Evolutionary conservation across 2,797 vertebrate genomes (phyloP).

Genomic region (Astyanax mexicanus): DNA sequence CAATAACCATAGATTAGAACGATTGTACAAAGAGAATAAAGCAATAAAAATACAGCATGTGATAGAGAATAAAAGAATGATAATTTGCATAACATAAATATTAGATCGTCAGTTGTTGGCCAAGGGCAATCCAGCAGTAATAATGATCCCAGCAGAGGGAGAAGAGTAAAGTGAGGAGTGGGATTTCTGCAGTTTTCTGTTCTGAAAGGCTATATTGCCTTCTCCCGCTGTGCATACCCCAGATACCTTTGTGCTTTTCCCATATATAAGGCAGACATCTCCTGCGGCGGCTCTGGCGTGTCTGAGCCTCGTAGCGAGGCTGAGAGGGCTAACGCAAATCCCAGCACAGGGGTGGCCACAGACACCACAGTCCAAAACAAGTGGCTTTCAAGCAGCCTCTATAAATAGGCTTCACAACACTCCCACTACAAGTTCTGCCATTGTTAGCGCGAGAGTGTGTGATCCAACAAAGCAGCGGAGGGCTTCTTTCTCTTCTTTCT

Average conservation of each 20-base stretch:
- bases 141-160: not conserved
- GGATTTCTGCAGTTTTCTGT: not conserved
- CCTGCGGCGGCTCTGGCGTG: not conserved
- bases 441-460: conserved; percentile 14
- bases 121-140: no score
- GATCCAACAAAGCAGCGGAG: conserved; percentile 17
- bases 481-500: not conserved
- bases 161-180: not conserved
- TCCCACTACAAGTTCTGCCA: conserved; percentile 15
- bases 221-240: not conserved
- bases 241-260: not conserved
- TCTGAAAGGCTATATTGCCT: not conserved
- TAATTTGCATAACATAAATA: no score
- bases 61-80: no score
- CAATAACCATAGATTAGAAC: no score
- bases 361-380: conserved; percentile 26
- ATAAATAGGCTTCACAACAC: conserved; percentile 57
- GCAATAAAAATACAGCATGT: no score
- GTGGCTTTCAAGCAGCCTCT: conserved; percentile 7
- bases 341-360: not conserved
- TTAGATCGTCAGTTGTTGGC: no score
- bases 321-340: conserved; percentile 11
- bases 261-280: conserved; percentile 10
- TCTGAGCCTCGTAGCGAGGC: conserved; percentile 7
- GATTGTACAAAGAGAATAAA: no score